phyloP scores from a whole-genome alignment of 2,113 vertebrate species.

The Lycocorax pyrrhopterus region DNA sequence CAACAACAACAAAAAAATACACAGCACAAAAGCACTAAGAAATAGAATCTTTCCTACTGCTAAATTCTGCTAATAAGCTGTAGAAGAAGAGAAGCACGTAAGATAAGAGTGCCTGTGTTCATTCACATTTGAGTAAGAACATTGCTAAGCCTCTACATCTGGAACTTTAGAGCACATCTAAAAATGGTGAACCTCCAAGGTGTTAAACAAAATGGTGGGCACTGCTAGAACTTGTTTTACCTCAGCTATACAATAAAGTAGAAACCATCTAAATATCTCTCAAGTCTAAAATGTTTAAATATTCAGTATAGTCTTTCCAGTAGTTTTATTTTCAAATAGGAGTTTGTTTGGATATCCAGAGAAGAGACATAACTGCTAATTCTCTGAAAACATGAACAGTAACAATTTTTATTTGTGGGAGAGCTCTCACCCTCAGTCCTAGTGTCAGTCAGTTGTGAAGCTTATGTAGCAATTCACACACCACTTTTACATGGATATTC shows the following conservation, averaged over 20 bases:
- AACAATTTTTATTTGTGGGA: constrained; percentile 73
- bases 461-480: constrained; percentile 75
- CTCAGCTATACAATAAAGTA: not conserved
- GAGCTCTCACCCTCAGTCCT: constrained; percentile 40
- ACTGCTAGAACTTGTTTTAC: not conserved
- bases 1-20: not conserved
- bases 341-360: constrained; percentile 72
- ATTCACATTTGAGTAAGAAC: not conserved
- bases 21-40: constrained; percentile 31
- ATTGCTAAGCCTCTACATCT: not conserved
- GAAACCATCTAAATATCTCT: not conserved
- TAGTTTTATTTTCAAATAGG: not conserved
- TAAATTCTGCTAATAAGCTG: constrained; percentile 66
- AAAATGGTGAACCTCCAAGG: not conserved
- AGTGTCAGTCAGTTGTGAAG: constrained; percentile 74
- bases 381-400: constrained; percentile 71
- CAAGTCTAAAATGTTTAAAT: not conserved
- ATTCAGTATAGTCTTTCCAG: not conserved
- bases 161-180: not conserved
- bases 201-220: not conserved
- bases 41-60: constrained; percentile 31
- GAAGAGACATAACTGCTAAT: constrained; percentile 68
- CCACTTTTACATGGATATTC: constrained; percentile 70
- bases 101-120: not conserved
- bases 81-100: not conserved